Percentiles rank a stretch among this genome's conserved stretches.
Conservation (phyloP, 2,888 invertebrate genomes). For the Yponomeuta malinellus region DNA sequence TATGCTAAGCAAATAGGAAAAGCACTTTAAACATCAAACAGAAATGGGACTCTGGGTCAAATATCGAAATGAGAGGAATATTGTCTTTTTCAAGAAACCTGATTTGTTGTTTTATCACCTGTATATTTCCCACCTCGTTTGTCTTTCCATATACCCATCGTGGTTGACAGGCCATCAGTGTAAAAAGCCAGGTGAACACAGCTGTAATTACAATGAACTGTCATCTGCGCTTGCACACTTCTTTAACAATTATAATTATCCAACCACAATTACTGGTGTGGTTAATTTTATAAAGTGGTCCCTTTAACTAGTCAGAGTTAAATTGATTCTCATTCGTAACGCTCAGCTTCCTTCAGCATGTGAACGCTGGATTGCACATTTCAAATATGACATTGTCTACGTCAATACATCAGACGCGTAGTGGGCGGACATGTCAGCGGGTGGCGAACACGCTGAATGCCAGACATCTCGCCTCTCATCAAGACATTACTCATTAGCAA, state of each 20-base stretch:
- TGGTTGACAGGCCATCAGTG: neutral
- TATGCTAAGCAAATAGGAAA: neutral
- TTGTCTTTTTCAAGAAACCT: neutral
- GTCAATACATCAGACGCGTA: conserved; percentile 7
- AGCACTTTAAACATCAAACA: neutral
- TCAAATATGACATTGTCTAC: neutral
- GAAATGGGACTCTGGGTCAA: neutral
- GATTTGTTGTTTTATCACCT: neutral
- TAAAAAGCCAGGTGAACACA: conserved; percentile 8
- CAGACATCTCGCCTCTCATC: conserved; percentile 17
- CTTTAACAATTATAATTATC: conserved; percentile 9
- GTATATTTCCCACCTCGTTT: neutral
- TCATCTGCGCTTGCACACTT: conserved; percentile 14
- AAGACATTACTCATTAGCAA: conserved; percentile 21
- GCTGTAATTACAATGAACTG: conserved; percentile 12
- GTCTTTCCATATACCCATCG: neutral
- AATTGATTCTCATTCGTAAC: neutral
- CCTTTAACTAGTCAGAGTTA: neutral
- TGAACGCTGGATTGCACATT: neutral
- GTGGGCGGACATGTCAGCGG: conserved; percentile 16
- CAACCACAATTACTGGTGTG: neutral
- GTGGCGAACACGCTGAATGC: conserved; percentile 10
- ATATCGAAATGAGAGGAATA: neutral
- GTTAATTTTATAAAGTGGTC: neutral
- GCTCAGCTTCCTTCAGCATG: neutral